Evolutionary conservation across 2,113 vertebrate species (phyloP).

Genomic region (Peucedramus taeniatus): DNA sequence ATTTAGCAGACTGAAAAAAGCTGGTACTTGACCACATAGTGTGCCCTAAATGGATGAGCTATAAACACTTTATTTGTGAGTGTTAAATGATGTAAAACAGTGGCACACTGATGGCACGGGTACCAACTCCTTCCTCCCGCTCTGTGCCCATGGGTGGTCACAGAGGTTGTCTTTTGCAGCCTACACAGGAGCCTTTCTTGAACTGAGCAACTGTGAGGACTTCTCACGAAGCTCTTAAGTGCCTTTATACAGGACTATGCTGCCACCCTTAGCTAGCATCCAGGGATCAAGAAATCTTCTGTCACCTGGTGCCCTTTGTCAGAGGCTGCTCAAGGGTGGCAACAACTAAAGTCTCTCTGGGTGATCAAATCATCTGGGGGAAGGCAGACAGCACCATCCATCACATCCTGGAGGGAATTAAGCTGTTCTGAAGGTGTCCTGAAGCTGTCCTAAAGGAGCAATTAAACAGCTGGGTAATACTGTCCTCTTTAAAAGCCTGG

Average conservation of each 20-base stretch:
- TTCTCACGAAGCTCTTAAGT: background rate
- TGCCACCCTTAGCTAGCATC: background rate
- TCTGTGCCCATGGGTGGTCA: background rate
- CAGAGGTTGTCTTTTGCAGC: background rate
- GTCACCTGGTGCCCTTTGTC: background rate
- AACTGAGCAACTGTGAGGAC: background rate
- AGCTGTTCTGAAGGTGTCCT: background rate
- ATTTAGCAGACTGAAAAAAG: background rate
- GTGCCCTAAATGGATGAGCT: background rate
- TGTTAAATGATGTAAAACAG: background rate
- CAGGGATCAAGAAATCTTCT: background rate
- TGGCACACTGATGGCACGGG: fast-evolving
- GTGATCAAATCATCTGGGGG: background rate
- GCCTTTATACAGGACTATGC: background rate
- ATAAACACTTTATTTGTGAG: background rate
- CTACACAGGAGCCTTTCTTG: background rate
- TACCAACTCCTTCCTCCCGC: fast-evolving
- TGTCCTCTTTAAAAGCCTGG: background rate
- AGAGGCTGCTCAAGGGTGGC: background rate
- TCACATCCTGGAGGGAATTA: background rate
- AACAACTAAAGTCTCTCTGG: background rate
- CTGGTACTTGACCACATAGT: background rate
- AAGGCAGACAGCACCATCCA: background rate
- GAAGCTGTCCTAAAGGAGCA: background rate
- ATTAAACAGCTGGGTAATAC: background rate